Evolutionary conservation across 2,888 invertebrate species (phyloP).

Genomic region (Rotaria macrura): DNA sequence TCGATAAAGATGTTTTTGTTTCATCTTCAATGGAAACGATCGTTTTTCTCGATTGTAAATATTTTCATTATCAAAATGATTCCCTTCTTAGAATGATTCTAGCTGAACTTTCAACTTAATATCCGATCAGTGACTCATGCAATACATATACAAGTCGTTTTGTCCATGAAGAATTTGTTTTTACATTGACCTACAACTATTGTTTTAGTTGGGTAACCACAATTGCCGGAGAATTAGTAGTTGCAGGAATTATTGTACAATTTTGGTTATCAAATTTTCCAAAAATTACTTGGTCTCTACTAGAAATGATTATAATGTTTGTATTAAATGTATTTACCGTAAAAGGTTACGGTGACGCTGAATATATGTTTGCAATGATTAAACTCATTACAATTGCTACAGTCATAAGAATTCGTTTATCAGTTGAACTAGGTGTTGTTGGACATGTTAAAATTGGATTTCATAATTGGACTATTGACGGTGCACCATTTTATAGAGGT

Average conservation of each 20-base stretch:
- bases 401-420: background rate
- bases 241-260: background rate
- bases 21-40: no score
- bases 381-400: background rate
- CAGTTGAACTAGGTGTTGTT: background rate
- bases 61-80: no score
- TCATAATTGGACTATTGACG: background rate
- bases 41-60: no score
- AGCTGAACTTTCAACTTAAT: background rate
- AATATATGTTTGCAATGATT: slow-evolving; percentile 1
- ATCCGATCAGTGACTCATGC: background rate
- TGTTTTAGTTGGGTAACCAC: background rate
- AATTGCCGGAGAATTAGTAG: background rate
- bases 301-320: background rate
- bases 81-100: no score
- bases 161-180: background rate
- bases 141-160: slow-evolving; percentile 7
- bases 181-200: background rate
- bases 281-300: background rate
- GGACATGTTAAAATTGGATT: background rate
- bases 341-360: background rate
- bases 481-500: background rate
- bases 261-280: background rate
- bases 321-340: background rate
- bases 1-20: no score